A percentile compares a stretch with the other conserved stretches of the same genome.
Evolutionary conservation across 2,797 vertebrate genomes (phyloP).

Genomic region (Gadopsis marmoratus): DNA sequence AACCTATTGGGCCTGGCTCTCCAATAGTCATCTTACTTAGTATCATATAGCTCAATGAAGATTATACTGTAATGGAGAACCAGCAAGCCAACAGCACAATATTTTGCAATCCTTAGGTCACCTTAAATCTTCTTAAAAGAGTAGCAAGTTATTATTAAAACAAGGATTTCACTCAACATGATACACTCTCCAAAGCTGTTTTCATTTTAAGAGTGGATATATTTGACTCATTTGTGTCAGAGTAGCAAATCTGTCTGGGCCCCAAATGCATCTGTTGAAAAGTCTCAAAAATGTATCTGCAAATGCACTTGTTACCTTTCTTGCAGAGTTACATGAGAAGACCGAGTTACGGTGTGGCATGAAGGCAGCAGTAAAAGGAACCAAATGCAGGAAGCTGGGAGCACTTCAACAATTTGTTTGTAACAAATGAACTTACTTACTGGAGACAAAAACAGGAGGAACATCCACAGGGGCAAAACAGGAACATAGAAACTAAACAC

Average conservation of each 20-base stretch:
- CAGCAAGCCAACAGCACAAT: background rate
- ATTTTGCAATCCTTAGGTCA: conserved; percentile 5
- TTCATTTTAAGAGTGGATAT: background rate
- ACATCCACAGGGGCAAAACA: no score
- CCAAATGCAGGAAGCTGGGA: no score
- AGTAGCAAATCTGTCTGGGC: background rate
- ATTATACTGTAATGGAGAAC: background rate
- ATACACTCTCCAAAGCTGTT: background rate
- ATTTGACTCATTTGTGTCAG: background rate
- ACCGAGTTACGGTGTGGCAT: no score
- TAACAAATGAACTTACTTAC: no score
- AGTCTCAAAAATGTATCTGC: no score
- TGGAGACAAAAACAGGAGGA: no score
- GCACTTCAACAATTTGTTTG: no score
- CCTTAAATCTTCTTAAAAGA: conserved; percentile 6
- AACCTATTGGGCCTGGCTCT: background rate
- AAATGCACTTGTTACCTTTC: background rate
- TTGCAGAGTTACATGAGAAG: background rate
- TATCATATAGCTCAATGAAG: background rate
- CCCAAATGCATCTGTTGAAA: background rate
- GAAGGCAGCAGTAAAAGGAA: no score
- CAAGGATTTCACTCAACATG: background rate
- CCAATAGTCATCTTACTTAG: background rate
- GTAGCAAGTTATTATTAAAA: background rate
- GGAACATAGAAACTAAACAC: no score